phyloP scores from a whole-genome alignment of 2,888 invertebrate genomes.

The Nemotelus pantherinus region DNA sequence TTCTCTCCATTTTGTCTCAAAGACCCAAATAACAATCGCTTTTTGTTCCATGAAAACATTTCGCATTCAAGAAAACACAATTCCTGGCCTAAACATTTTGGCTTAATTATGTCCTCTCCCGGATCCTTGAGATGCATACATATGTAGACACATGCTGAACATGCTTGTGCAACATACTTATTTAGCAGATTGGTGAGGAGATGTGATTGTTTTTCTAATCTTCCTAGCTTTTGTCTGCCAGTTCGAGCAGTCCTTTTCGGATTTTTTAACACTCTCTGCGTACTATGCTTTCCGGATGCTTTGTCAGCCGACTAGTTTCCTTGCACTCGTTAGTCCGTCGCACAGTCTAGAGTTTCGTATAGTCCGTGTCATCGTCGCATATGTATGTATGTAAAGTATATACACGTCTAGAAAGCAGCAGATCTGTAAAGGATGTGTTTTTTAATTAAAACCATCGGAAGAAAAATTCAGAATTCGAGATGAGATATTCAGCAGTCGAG shows the following conservation, averaged over 20 bases:
- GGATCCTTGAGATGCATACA: too few species aligned
- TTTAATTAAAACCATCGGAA: conserved; percentile 43
- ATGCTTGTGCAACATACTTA: background rate
- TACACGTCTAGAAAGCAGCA: background rate
- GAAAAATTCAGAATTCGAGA: conserved; percentile 24
- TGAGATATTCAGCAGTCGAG: conserved; percentile 9
- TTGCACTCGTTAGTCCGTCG: background rate
- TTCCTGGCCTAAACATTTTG: too few species aligned
- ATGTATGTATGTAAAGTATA: background rate
- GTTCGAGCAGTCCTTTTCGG: conserved; percentile 25
- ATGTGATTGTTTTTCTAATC: conserved; percentile 33
- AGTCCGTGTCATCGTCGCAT: background rate
- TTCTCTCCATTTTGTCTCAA: too few species aligned
- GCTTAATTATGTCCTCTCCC: too few species aligned
- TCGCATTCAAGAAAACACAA: too few species aligned
- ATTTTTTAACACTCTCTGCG: background rate
- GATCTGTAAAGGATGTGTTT: background rate
- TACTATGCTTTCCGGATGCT: conserved; percentile 8
- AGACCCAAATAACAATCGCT: too few species aligned
- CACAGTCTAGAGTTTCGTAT: background rate
- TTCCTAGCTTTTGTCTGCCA: conserved; percentile 17
- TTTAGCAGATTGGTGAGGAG: conserved; percentile 2
- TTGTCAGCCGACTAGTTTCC: background rate
- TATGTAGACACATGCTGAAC: too few species aligned
- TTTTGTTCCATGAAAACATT: too few species aligned